phyloP scores from a whole-genome alignment of 2,113 vertebrate species.

The Turdus rufiventris region DNA sequence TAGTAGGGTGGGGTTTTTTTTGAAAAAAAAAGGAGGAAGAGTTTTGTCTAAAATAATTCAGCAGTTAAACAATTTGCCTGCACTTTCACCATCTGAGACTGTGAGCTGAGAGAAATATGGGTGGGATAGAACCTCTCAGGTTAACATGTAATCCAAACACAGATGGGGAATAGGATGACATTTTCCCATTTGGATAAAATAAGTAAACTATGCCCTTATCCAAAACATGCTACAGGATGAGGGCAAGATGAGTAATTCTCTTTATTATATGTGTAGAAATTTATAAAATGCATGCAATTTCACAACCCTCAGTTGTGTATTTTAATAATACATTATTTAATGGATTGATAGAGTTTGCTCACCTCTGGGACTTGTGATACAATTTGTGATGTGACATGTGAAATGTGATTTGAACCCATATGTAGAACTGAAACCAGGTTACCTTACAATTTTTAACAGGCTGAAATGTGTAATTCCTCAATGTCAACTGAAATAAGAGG shows the following conservation, averaged over 20 bases:
- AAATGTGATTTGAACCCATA: background rate
- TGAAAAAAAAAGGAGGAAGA: background rate
- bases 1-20: background rate
- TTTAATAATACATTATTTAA: background rate
- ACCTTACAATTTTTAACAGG: conserved; percentile 51
- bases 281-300: background rate
- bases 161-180: background rate
- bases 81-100: background rate
- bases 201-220: background rate
- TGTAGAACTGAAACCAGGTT: background rate
- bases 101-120: background rate
- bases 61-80: background rate
- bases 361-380: background rate
- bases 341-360: background rate
- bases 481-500: conserved; percentile 3
- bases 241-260: background rate
- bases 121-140: background rate
- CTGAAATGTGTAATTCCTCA: conserved; percentile 36
- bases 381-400: background rate
- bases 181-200: background rate
- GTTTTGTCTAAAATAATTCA: background rate
- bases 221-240: background rate
- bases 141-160: background rate
- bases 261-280: background rate
- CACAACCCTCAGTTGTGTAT: background rate